phyloP scores from a whole-genome alignment of 2,113 vertebrate species.

The Orcinus orca region DNA sequence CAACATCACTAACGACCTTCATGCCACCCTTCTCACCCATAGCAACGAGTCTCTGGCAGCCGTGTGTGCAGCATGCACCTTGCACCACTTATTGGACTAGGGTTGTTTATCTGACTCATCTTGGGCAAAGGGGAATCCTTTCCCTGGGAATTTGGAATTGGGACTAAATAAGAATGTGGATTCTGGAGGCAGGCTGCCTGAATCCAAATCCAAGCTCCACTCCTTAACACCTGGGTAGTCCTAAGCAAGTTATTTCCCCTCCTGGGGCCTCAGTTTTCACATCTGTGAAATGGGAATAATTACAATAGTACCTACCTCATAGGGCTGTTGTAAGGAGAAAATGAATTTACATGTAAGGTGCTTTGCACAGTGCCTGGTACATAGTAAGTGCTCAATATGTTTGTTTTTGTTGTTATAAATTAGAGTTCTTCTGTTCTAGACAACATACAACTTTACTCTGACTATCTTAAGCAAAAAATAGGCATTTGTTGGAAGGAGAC shows the following conservation, averaged over 20 bases:
- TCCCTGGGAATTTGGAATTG: background rate
- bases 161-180: background rate
- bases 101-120: background rate
- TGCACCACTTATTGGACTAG: background rate
- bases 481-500: background rate
- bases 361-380: background rate
- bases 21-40: background rate
- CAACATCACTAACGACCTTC: background rate
- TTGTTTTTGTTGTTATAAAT: background rate
- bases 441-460: background rate
- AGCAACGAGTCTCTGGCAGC: background rate
- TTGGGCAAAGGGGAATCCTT: background rate
- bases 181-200: background rate
- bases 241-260: background rate
- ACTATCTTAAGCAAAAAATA: background rate
- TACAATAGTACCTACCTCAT: background rate
- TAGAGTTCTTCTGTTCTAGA: background rate
- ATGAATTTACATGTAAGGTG: background rate
- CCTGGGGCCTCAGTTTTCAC: background rate
- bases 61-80: background rate
- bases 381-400: no score
- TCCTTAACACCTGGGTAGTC: background rate
- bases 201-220: background rate
- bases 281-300: background rate
- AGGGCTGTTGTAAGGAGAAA: background rate